Evolutionary conservation across 2,797 vertebrate genomes (phyloP).

Genomic region (Enteromius thamalakanensis): DNA sequence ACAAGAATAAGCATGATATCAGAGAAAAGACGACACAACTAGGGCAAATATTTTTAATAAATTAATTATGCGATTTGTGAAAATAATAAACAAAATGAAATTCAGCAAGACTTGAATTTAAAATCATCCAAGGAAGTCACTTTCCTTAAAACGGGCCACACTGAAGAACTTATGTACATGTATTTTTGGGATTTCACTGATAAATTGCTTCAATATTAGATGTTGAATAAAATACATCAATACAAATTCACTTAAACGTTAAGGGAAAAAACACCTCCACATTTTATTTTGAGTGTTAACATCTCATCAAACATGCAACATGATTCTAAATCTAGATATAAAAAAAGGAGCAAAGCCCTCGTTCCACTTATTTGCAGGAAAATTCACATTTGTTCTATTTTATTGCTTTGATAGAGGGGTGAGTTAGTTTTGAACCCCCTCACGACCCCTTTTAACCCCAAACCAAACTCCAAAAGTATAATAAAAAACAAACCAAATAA

Average conservation of each 20-base stretch:
- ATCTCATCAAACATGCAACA: slow-evolving; percentile 28
- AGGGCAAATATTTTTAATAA: neutral
- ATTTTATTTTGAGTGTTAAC: slow-evolving; percentile 19
- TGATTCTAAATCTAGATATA: neutral
- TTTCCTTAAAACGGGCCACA: neutral
- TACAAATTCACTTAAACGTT: neutral
- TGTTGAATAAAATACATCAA: neutral
- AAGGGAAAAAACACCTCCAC: neutral
- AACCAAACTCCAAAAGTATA: neutral
- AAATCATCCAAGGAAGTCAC: neutral
- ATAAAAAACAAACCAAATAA: slow-evolving; percentile 12
- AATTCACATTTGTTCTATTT: slow-evolving; percentile 21
- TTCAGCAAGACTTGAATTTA: neutral
- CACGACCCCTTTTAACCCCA: neutral
- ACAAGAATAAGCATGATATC: neutral
- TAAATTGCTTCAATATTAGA: neutral
- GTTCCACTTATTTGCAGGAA: neutral
- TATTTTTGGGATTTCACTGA: slow-evolving; percentile 2
- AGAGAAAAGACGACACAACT: neutral
- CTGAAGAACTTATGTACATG: neutral
- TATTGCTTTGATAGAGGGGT: slow-evolving; percentile 32
- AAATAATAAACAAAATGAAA: neutral
- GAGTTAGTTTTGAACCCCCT: neutral
- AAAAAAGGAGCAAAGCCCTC: slow-evolving; percentile 4
- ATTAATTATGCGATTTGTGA: neutral